Evolutionary conservation across 1,140 invertebrate species (phyloP), one percentile per base, ranked within the genome.

Genomic region (Elysia chlorotica): DNA sequence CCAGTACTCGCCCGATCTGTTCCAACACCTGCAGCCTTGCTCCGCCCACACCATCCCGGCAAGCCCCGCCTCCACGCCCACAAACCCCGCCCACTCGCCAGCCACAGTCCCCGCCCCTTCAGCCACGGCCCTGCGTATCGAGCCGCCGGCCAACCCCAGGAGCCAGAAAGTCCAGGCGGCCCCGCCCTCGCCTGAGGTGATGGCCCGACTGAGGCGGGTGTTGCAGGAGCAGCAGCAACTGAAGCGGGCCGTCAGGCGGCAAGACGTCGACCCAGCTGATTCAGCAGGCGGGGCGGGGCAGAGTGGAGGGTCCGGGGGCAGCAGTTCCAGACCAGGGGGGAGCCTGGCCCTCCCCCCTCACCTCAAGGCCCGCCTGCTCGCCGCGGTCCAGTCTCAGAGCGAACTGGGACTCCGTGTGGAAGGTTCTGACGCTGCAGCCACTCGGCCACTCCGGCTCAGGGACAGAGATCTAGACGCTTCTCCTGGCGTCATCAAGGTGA

Each of bases 1-100:
- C 48, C 74, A 76, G 65, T 79, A 77, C 61, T 62, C 71, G 23
- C 4, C 2, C n/a, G 23, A 65, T n/a, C n/a, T n/a, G n/a, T n/a
- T n/a, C n/a, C n/a, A n/a, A n/a, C n/a, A n/a, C n/a, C 0, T 63
- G 48, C 57, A 28, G 59, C 21, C 33, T 48, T 10, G 6, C 61
- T 6, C 68, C 59, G 35, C 54, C 68, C 1, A 59, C 37, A 35
- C 28, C 68, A 19, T 14, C 38, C 10, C 54, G 23, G n/a, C 33
- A 38, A 10, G 35, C 37, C 33, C 53, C 68, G n/a, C 6, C 54
- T 2, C 38, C 25, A 2, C 54, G 31, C 56, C 31, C 68, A 17
- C 6, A 35, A n/a, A 61, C 33, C 25, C 31, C 59, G 54, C 25
- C n/a, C n/a, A n/a, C n/a, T n/a, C n/a, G n/a, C n/a, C n/a, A n/a